Base-by-base conservation (phyloP, 1,140 invertebrate genomes). In the Heliconius nattereri region DNA sequence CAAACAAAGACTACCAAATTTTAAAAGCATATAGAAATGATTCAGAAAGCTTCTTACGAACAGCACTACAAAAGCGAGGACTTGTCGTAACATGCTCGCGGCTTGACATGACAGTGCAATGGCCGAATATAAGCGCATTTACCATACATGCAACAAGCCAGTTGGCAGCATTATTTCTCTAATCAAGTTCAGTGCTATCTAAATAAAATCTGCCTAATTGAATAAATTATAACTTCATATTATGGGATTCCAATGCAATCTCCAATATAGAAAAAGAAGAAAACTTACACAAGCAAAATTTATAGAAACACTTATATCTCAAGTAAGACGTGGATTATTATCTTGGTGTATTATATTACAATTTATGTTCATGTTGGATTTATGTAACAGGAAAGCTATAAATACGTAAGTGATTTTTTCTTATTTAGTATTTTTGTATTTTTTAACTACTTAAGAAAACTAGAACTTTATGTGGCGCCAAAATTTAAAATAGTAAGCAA, bases 231-330 rank as follows among this genome's bases (percentile, higher is more conserved):
- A 26, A 66, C 8, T 2, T 29, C 5, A 66, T 81, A 88, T 80
- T 83, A 91, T 91, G 90, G 89, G 90, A 76, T 88, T 86, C 79
- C 83, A 84, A 80, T 91, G 90, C 72, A 85, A 85, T 71, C 71
- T 76, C 11, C 85, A 88, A 85, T 79, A 83, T 60, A 73, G 75
- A 71, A 81, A 83, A 81, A 86, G 76, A 78, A 84, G 71, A 72
- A 90, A 84, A 79, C 49, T 85, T 32, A 70, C 70, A 2, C 70
- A 81, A 26, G 80, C 26, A 35, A 86, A 83, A 75, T 81, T 86
- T 54, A 75, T 87, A 74, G 74, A 81, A 37, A 73, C 80, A 81
- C 78, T 85, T 60, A 86, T 87, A 76, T 77, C 79, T 76, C 81
- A 86, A 78, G 85, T 86, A 72, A 83, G 80, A 78, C 54, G 73